Evolutionary conservation across 2,888 invertebrate species (phyloP), one percentile per base, ranked within the genome.

Genomic region (Petrolisthes manimaculis): DNA sequence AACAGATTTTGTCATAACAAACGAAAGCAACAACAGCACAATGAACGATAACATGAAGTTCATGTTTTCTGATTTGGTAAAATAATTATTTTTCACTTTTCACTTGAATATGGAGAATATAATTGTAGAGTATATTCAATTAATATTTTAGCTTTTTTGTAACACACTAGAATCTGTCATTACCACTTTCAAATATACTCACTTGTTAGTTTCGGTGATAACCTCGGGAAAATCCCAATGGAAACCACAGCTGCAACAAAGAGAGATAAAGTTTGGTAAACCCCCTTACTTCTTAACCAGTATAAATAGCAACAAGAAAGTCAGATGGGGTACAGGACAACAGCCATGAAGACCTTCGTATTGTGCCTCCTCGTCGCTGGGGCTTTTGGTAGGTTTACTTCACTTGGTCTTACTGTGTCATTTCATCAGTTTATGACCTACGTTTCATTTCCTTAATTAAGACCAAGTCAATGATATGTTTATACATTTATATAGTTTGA

Each of bases 321-420:
- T 14, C 5, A 53, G 8, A 4, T 4, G 14, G n/a, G 56, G 37
- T 67, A 67, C 77, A 9, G 21, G 61, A 54, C n/a, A 53, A 37
- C 82, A 37, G 67, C 69, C 87, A 87, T 87, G 87, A 84, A 79
- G 74, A 55, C 54, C 71, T 8, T 83, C 79, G 79, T 87, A 4
- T 8, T 87, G 37, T 87, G 79, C 56, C 79, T 87, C 21, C 55
- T 87, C 71, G 53, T 83, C 8, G 83, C 83, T 56, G 54, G 54
- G 67, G 87, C 87, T 21, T 14, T 83, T 18, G 87, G 87, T 87
- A 51, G 83, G 87, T 83, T 8, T n/a, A n/a, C 37, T 54, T 53
- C 2, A 75, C 24, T 5, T 24, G 3, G n/a, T 3, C 18, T 55
- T n/a, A n/a, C 21, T n/a, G 9, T 77, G 37, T 21, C 21, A 55